Conservation (phyloP, 2,797 vertebrate genomes). For the Myotis vivesi region DNA sequence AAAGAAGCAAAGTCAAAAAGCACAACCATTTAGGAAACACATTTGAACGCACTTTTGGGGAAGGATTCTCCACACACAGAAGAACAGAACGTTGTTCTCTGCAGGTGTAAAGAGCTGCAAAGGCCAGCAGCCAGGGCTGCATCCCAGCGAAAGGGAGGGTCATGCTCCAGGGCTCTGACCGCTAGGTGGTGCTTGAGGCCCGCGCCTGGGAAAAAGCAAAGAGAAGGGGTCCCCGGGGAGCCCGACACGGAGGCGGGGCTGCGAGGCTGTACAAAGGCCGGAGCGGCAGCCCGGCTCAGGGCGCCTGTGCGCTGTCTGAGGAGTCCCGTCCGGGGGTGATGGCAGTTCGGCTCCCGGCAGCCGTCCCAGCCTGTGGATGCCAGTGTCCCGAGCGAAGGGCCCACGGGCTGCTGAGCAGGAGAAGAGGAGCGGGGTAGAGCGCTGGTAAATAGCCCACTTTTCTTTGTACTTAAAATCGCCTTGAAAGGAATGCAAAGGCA, state of each 20-base stretch:
- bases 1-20: not conserved
- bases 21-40: not conserved
- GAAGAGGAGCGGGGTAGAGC: slow-evolving; percentile 57
- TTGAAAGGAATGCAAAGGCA: not conserved
- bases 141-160: no score
- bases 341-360: slow-evolving; percentile 29
- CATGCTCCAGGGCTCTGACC: slow-evolving; percentile 35
- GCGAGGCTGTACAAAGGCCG: not conserved
- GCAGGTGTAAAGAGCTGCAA: not conserved
- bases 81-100: not conserved
- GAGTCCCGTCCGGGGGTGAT: slow-evolving; percentile 32
- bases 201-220: not conserved
- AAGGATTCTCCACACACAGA: not conserved
- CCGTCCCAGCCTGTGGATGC: slow-evolving; percentile 29
- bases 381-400: not conserved
- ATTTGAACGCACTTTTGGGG: not conserved
- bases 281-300: not conserved
- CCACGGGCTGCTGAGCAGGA: slow-evolving; percentile 10
- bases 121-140: not conserved
- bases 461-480: slow-evolving; percentile 49
- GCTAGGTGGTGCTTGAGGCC: slow-evolving; percentile 78
- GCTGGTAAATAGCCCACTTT: slow-evolving; percentile 75
- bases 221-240: not conserved
- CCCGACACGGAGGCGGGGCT: not conserved
- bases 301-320: not conserved